Evolutionary conservation across 2,113 vertebrate genomes (phyloP), one percentile per base, ranked within the genome.

Genomic region (Sminthopsis crassicaudata): DNA sequence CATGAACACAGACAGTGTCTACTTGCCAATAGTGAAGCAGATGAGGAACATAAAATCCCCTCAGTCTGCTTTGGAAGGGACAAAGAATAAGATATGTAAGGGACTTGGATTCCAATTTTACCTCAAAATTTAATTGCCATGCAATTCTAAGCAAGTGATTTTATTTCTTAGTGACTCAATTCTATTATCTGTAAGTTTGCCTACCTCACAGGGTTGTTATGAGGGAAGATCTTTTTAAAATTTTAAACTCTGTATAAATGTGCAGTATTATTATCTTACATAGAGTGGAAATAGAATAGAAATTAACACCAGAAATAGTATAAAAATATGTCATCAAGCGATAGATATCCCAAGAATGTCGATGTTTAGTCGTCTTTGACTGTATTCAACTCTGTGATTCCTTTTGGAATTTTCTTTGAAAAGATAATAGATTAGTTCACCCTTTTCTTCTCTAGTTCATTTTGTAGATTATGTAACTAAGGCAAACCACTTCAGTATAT

Each of bases 1-100:
- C 42, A 23, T 0, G 89, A 9, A 46, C 2, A 22, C 16, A 5
- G 16, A 8, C 0, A 25, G 42, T 46, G 0, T 54, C 52, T 2
- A 1, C 6, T 0, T 9, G 16, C n/a, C 42, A 4, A 46, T 3
- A 54, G 8, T 24, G 36, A n/a, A 60, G 0, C 2, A 53, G n/a
- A 53, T 0, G 46, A 26, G 22, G 7, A 4, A 4, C 6, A 84
- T 42, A 42, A 84, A 84, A 84, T 84, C 16, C 19, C 42, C 6
- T 84, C n/a, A 84, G 1, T 42, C n/a, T 76, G 4, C 30, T n/a
- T n/a, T 76, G 60, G 36, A 76, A 36, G 60, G 36, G 36, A 76
- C 36, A 84, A 19, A 84, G n/a, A 23, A 84, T 19, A 84, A 42
- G 67, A 84, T 84, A 8, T 84, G 67, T 84, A 84, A 1, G 16